Percentiles rank a stretch among this genome's conserved stretches.
Evolutionary conservation across 2,888 invertebrate genomes (phyloP).

Genomic region (Amphipyra tragopoginis): DNA sequence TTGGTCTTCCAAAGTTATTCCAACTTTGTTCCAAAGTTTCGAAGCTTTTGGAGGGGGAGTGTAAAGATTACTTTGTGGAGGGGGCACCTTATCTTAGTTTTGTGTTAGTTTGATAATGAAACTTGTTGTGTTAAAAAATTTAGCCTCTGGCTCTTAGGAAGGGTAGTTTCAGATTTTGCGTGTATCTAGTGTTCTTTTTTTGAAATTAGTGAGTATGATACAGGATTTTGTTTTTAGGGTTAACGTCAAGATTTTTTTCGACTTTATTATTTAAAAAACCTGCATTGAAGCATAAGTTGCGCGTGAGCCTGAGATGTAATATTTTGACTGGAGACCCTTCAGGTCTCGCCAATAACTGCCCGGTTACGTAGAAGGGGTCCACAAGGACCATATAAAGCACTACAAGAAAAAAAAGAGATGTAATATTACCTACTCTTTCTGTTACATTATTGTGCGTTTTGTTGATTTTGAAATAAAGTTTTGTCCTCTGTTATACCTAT

Average conservation of each 20-base stretch:
- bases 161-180: neutral
- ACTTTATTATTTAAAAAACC: neutral
- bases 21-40: constrained; percentile 83
- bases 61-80: constrained; percentile 85
- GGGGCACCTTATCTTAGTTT: constrained; percentile 83
- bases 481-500: no score
- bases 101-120: constrained; percentile 79
- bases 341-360: no score
- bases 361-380: no score
- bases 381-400: no score
- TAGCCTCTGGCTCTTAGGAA: constrained; percentile 21
- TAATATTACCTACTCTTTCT: no score
- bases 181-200: neutral
- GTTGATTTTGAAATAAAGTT: no score
- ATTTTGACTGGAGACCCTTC: no score
- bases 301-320: no score
- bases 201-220: neutral
- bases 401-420: no score
- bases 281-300: no score
- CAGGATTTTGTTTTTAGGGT: neutral
- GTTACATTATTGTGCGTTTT: no score
- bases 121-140: constrained; percentile 58
- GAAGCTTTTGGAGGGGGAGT: constrained; percentile 78
- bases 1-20: constrained; percentile 90
- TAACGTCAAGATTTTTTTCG: neutral